These are phyloP conservation scores for Lathamus discolor DNA, from an alignment of 2,113 vertebrate genomes.

Conservation along the genomic window DNA sequence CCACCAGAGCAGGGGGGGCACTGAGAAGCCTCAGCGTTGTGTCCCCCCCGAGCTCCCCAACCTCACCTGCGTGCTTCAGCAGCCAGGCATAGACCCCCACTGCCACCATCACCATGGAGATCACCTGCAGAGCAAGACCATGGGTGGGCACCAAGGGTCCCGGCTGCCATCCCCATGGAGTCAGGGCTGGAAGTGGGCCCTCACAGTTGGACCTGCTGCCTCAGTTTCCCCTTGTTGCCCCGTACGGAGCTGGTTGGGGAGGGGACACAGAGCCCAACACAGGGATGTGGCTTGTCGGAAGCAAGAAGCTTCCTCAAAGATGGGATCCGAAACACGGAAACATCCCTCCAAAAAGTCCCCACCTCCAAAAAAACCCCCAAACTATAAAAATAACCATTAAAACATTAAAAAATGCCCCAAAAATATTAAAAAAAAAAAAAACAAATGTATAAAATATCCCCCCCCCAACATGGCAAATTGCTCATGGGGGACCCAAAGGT, in stretches of 20 bases:
- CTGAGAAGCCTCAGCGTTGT: not conserved
- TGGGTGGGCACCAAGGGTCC: fast-evolving
- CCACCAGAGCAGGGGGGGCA: not conserved
- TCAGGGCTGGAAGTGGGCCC: not conserved
- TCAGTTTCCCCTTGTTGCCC: not conserved
- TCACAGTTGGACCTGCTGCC: not conserved
- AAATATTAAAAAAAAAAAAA: not conserved
- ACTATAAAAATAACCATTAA: not conserved
- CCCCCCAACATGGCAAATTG: not conserved
- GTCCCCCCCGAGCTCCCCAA: not conserved
- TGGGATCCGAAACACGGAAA: not conserved
- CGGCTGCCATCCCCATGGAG: not conserved
- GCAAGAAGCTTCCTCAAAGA: not conserved
- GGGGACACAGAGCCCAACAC: not conserved
- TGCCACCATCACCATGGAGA: conserved; percentile 84
- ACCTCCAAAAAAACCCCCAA: not conserved
- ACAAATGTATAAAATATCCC: not conserved
- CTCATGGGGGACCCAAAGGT: not conserved
- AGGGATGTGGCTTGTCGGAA: fast-evolving
- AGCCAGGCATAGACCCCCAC: conserved; percentile 88
- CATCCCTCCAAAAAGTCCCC: not conserved
- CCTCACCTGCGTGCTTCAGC: conserved; percentile 88
- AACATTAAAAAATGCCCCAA: not conserved
- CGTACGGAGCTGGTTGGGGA: not conserved
- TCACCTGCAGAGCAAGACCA: conserved; percentile 70